Evolutionary conservation across 2,797 vertebrate genomes (phyloP).

Genomic region (Lutjanus campechanus): DNA sequence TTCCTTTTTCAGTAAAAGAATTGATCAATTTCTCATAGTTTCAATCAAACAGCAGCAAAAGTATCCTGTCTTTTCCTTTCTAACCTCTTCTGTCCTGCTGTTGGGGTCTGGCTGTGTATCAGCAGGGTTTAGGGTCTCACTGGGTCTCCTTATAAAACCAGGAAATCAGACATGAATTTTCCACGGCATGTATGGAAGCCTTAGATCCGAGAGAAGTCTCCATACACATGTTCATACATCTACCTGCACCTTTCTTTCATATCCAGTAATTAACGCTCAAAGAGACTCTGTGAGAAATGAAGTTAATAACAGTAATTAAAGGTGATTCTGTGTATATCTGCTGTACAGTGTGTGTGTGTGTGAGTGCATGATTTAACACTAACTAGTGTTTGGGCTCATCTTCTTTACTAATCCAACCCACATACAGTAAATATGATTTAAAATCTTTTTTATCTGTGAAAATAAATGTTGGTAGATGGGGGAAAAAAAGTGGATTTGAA

Average conservation of each 20-base stretch:
- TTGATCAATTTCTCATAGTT: background rate
- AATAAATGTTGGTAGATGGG: background rate
- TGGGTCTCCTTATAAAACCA: background rate
- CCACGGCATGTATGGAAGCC: background rate
- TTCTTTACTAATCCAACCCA: conserved; percentile 26
- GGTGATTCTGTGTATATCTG: conserved; percentile 29
- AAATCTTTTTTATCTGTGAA: conserved; percentile 29
- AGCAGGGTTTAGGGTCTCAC: background rate
- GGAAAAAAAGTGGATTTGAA: conserved; percentile 7
- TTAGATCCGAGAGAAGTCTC: background rate
- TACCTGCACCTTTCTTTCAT: conserved; percentile 11
- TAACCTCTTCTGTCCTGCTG: too few relatives aligned
- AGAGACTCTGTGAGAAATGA: conserved; percentile 63
- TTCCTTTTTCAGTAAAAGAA: background rate
- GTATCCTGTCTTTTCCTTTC: background rate
- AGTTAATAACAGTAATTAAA: conserved; percentile 73
- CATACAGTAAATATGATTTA: conserved; percentile 14
- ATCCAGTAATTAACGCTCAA: conserved; percentile 66
- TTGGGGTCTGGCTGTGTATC: conserved; percentile 6
- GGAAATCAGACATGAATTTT: conserved; percentile 7
- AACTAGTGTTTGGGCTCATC: conserved; percentile 33
- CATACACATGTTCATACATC: background rate
- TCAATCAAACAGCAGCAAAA: background rate
- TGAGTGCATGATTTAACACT: conserved; percentile 7
- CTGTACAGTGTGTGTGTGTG: conserved; percentile 28